These are phyloP conservation scores for Diprion similis DNA, from an alignment of 1,140 invertebrate genomes.

Conservation along the genomic window DNA sequence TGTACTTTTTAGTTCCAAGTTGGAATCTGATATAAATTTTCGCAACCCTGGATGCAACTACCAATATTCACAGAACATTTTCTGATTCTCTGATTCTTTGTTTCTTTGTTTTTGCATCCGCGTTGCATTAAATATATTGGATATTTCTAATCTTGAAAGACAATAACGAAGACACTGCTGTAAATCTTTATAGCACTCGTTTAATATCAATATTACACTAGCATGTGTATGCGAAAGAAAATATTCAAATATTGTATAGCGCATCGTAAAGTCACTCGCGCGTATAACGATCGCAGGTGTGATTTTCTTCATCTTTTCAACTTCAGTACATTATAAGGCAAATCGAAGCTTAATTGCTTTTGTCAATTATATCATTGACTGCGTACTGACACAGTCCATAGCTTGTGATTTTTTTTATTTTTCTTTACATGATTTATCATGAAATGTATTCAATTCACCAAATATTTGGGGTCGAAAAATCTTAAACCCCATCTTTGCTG, in stretches of 20 bases:
- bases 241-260: neutral
- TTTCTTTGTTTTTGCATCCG: conserved; percentile 17
- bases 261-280: neutral
- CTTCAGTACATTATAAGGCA: neutral
- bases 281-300: neutral
- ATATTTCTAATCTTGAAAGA: neutral
- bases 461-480: no score
- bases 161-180: neutral
- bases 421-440: no score
- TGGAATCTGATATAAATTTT: neutral
- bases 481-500: no score
- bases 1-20: conserved; percentile 23
- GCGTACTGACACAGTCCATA: no score
- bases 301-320: neutral
- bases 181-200: neutral
- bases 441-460: no score
- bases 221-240: neutral
- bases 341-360: no score
- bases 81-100: conserved; percentile 18
- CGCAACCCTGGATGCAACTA: neutral
- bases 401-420: no score
- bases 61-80: conserved; percentile 2
- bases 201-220: neutral
- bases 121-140: neutral
- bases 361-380: no score